A percentile compares a stretch with the other conserved stretches of the same genome.
Conservation (phyloP, 2,113 vertebrate species). For the Gnathonemus longibarbis region DNA sequence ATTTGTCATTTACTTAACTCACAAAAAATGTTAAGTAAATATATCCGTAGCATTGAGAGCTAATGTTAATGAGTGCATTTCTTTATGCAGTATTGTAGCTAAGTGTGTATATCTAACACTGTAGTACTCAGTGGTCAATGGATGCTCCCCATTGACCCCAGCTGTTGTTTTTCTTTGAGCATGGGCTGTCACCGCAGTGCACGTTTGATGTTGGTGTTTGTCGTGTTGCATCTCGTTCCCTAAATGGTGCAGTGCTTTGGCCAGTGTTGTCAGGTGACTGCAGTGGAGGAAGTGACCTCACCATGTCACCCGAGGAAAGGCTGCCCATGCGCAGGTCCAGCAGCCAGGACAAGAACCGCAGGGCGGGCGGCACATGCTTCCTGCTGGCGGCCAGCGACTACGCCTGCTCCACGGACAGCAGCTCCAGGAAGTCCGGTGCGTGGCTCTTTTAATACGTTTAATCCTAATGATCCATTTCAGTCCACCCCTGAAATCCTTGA, state of each 20-base stretch:
- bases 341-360: slow-evolving; percentile 82
- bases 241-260: neutral
- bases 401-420: slow-evolving; percentile 81
- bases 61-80: neutral
- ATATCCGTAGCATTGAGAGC: neutral
- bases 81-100: neutral
- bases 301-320: slow-evolving; percentile 82
- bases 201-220: slow-evolving; percentile 21
- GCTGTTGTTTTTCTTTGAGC: neutral
- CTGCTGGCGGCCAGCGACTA: slow-evolving; percentile 90
- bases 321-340: slow-evolving; percentile 87
- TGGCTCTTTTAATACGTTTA: neutral
- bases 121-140: neutral
- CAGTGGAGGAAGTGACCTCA: slow-evolving; percentile 88
- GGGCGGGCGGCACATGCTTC: slow-evolving; percentile 84
- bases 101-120: neutral
- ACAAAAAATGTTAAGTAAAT: slow-evolving; percentile 3
- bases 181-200: neutral
- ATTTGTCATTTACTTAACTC: slow-evolving; percentile 14
- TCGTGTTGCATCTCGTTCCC: slow-evolving; percentile 1
- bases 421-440: slow-evolving; percentile 77
- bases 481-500: neutral
- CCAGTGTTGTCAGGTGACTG: slow-evolving; percentile 87
- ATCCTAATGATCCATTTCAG: neutral
- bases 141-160: neutral